Conservation (phyloP, 2,888 invertebrate genomes). For the Drosophila mimica region DNA sequence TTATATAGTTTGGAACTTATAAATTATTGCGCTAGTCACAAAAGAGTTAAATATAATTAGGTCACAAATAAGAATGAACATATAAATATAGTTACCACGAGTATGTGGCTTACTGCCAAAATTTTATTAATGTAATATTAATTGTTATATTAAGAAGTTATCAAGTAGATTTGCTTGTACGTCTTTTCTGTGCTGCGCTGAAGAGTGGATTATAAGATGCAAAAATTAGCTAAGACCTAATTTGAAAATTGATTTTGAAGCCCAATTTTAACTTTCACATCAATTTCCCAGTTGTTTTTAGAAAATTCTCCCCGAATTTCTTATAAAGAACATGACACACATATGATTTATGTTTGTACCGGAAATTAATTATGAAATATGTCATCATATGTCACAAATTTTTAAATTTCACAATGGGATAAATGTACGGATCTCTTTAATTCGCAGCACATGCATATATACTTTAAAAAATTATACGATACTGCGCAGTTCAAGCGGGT, state of each 20-base stretch:
- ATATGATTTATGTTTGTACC: background rate
- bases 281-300: background rate
- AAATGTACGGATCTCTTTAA: background rate
- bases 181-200: background rate
- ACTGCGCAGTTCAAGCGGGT: background rate
- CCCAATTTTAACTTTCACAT: background rate
- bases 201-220: background rate
- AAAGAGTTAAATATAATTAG: background rate
- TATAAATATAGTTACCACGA: background rate
- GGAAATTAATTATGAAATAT: background rate
- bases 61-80: background rate
- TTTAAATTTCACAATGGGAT: background rate
- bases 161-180: background rate
- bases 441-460: background rate
- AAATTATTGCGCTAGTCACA: background rate
- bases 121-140: background rate
- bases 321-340: background rate
- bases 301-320: background rate
- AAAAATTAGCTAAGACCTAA: background rate
- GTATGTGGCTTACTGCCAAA: background rate
- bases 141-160: background rate
- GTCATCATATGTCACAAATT: background rate
- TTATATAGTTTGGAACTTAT: background rate
- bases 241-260: background rate
- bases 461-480: background rate